Evolutionary conservation across 1,140 invertebrate genomes (phyloP).

Genomic region (Bombus affinis): DNA sequence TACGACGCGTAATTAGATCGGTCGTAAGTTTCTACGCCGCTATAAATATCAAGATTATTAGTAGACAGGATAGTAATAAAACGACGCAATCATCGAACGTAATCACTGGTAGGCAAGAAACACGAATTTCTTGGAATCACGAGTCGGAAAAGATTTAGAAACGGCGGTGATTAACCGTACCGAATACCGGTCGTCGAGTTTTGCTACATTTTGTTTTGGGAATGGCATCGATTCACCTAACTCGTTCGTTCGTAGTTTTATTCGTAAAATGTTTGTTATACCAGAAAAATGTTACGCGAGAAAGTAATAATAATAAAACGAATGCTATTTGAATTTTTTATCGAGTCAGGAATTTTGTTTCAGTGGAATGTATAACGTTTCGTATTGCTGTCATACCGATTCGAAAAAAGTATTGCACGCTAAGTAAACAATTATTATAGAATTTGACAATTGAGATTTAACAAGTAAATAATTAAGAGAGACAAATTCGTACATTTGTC

Average conservation of each 20-base stretch:
- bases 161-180: slow-evolving; percentile 4
- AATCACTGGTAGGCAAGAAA: slow-evolving; percentile 36
- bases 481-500: too few relatives aligned
- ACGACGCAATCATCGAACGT: slow-evolving; percentile 25
- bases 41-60: slow-evolving; percentile 26
- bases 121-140: slow-evolving; percentile 46
- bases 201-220: background rate
- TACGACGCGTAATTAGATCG: background rate
- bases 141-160: background rate
- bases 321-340: too few relatives aligned
- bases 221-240: background rate
- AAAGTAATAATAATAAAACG: too few relatives aligned
- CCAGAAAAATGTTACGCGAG: too few relatives aligned
- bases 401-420: too few relatives aligned
- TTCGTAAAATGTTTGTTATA: background rate
- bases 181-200: slow-evolving; percentile 5
- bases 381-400: too few relatives aligned
- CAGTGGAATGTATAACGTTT: too few relatives aligned
- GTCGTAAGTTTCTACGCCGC: slow-evolving; percentile 3
- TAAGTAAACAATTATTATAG: too few relatives aligned
- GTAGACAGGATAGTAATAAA: slow-evolving; percentile 32
- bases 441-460: too few relatives aligned
- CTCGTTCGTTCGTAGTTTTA: background rate
- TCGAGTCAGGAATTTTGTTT: too few relatives aligned
- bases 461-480: too few relatives aligned